Conservation (phyloP, 2,888 invertebrate genomes). For the Toxonevra muliebris region DNA sequence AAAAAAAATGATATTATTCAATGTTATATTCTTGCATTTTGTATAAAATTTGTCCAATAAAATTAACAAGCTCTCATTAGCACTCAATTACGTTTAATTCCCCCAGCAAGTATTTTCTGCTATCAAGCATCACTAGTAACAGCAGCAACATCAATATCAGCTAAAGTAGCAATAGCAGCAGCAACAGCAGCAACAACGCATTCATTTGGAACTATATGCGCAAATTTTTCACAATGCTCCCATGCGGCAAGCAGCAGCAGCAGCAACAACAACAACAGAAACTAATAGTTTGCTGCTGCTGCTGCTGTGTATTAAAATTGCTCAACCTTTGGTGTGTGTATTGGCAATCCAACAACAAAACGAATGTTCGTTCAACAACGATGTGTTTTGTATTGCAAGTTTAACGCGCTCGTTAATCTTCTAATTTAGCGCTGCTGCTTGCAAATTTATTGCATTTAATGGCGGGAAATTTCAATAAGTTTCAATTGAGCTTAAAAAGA, state of each 20-base stretch:
- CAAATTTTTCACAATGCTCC: background rate
- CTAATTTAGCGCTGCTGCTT: conserved; percentile 17
- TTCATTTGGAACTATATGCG: no score
- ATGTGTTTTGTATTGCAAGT: conserved; percentile 14
- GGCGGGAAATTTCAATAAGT: conserved; percentile 20
- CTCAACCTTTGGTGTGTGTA: no score
- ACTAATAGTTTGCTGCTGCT: no score
- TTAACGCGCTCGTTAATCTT: conserved; percentile 21
- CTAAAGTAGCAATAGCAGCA: background rate
- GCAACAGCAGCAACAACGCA: background rate
- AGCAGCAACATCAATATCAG: no score
- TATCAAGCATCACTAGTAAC: no score
- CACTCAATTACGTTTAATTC: conserved; percentile 13
- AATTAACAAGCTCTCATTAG: conserved; percentile 8
- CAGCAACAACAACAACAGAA: no score
- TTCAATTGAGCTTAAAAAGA: conserved; percentile 6
- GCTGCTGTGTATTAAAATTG: no score
- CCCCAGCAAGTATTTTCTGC: background rate
- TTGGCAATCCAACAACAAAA: no score
- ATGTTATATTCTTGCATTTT: background rate
- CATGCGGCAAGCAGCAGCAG: background rate
- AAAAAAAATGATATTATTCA: no score
- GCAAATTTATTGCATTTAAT: conserved; percentile 21
- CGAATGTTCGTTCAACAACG: background rate
- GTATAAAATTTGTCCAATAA: conserved; percentile 8